Evolutionary conservation across 2,888 invertebrate genomes (phyloP).

Genomic region (Drosophila diplacantha): DNA sequence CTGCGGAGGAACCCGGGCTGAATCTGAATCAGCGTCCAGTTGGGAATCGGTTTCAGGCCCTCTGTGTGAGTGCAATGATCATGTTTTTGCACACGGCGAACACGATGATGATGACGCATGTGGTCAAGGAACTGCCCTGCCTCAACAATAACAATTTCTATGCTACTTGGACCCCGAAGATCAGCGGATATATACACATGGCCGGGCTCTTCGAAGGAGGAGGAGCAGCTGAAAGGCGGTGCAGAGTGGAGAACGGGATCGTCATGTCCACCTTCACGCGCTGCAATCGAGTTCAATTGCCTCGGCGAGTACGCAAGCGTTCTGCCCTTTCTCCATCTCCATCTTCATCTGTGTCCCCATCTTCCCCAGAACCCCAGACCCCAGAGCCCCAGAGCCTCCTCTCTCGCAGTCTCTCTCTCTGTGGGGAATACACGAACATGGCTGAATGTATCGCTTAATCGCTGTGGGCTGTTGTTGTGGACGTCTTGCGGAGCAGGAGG

Average conservation of each 20-base stretch:
- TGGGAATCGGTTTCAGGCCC: conserved; percentile 40
- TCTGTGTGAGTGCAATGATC: conserved; percentile 41
- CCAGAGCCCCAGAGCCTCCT: background rate
- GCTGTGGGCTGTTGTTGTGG: conserved; percentile 35
- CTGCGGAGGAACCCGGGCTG: conserved; percentile 23
- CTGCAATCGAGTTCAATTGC: conserved; percentile 62
- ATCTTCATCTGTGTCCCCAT: conserved; percentile 20
- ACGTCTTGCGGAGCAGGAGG: conserved; percentile 22
- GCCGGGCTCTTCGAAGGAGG: background rate
- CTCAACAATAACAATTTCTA: conserved; percentile 62
- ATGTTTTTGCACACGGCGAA: conserved; percentile 55
- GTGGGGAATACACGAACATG: conserved; percentile 57
- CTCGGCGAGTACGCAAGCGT: conserved; percentile 55
- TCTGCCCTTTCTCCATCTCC: conserved; percentile 31
- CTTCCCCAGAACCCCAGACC: conserved; percentile 13
- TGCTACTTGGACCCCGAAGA: conserved; percentile 41
- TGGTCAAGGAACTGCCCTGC: conserved; percentile 58
- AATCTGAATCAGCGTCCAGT: conserved; percentile 44
- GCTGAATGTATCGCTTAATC: conserved; percentile 63
- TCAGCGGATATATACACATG: conserved; percentile 12
- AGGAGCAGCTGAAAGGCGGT: background rate
- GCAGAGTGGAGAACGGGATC: conserved; percentile 32
- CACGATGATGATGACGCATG: conserved; percentile 70
- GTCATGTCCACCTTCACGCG: conserved; percentile 67
- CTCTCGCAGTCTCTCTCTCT: conserved; percentile 10